phyloP scores from a whole-genome alignment of 2,797 vertebrate genomes.

The Nannoperca australis region DNA sequence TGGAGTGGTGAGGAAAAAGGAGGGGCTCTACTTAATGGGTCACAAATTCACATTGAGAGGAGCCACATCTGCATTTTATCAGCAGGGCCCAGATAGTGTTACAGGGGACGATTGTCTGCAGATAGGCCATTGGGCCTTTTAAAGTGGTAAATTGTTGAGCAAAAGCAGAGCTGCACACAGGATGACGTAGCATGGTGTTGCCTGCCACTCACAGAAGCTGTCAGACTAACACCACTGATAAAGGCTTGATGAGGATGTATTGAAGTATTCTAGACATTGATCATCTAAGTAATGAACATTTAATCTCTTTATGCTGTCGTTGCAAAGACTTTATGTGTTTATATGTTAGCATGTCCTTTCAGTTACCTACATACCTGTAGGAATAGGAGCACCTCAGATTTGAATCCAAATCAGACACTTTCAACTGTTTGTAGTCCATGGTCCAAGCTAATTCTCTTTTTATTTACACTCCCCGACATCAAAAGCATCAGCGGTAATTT shows the following conservation, averaged over 20 bases:
- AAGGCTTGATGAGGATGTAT: slow-evolving; percentile 34
- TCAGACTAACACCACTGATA: slow-evolving; percentile 67
- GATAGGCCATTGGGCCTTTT: slow-evolving; percentile 92
- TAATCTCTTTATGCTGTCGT: not conserved
- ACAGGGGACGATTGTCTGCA: slow-evolving; percentile 98
- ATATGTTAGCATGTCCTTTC: not conserved
- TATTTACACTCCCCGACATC: slow-evolving; percentile 62
- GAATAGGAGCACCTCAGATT: not conserved
- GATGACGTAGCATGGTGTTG: slow-evolving; percentile 67
- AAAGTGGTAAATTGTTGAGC: slow-evolving; percentile 96
- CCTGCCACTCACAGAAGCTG: slow-evolving; percentile 67
- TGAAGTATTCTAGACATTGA: slow-evolving; percentile 21
- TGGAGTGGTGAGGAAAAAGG: slow-evolving; percentile 75
- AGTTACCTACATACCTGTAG: not conserved
- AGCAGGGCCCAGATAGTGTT: slow-evolving; percentile 96
- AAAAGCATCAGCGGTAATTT: slow-evolving; percentile 70
- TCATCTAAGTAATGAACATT: slow-evolving; percentile 8
- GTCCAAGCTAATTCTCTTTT: slow-evolving; percentile 19
- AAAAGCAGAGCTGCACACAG: slow-evolving; percentile 90
- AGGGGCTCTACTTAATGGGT: slow-evolving; percentile 83
- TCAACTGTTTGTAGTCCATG: slow-evolving; percentile 16
- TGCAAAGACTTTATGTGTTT: not conserved
- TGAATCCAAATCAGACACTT: slow-evolving; percentile 12
- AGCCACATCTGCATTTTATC: slow-evolving; percentile 98
- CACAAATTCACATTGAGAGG: slow-evolving; percentile 96